Conservation (phyloP, 2,888 invertebrate genomes). For the Leptinotarsa juncta region DNA sequence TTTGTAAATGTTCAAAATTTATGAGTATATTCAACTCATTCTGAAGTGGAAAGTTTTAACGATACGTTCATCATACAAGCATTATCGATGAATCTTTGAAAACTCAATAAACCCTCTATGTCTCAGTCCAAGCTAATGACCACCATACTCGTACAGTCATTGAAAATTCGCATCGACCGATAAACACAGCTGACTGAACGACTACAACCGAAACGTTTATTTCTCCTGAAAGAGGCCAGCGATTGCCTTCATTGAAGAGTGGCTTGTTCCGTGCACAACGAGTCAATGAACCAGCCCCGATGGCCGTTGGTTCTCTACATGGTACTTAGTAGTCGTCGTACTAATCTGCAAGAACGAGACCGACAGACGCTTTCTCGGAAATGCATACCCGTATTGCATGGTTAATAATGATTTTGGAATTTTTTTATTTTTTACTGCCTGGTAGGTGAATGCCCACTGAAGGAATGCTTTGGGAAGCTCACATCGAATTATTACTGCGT, state of each 20-base stretch:
- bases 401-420: constrained; percentile 13
- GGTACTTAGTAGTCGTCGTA: constrained; percentile 20
- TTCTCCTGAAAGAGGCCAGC: neutral
- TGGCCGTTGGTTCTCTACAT: neutral
- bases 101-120: too few relatives aligned
- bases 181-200: constrained; percentile 10
- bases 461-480: constrained; percentile 19
- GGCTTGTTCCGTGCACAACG: neutral
- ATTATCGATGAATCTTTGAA: too few relatives aligned
- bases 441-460: constrained; percentile 21
- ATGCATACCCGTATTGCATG: constrained; percentile 20
- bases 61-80: too few relatives aligned
- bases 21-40: too few relatives aligned
- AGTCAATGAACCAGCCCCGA: constrained; percentile 24
- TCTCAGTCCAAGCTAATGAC: too few relatives aligned
- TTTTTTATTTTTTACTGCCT: constrained; percentile 14
- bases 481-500: neutral
- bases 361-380: constrained; percentile 16
- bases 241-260: constrained; percentile 19
- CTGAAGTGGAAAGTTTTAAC: too few relatives aligned
- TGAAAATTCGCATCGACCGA: neutral
- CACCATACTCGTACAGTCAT: neutral
- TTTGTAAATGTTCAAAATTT: too few relatives aligned
- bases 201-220: neutral
- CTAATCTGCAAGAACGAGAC: constrained; percentile 17